Evolutionary conservation across 2,797 vertebrate genomes (phyloP).

Genomic region (Acrocephalus scirpaceus): DNA sequence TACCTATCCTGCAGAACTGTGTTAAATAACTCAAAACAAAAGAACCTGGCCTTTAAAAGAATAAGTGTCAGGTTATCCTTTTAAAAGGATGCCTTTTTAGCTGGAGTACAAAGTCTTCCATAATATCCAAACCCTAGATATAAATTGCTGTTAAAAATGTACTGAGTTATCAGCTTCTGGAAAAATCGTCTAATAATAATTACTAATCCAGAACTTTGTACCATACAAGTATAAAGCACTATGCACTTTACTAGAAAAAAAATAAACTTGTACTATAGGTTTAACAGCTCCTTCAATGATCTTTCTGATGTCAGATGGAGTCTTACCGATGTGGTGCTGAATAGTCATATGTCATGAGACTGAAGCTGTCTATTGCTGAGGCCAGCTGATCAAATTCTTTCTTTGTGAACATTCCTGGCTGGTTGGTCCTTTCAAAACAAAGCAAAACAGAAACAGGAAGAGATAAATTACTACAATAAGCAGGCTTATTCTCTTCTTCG

Average conservation of each 20-base stretch:
- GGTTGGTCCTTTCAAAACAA: slow-evolving; percentile 78
- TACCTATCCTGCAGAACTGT: not conserved
- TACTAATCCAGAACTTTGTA: not conserved
- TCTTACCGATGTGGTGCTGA: slow-evolving; percentile 82
- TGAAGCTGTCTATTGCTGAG: slow-evolving; percentile 88
- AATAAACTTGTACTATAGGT: not conserved
- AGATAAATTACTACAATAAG: not conserved
- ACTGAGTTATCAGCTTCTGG: not conserved
- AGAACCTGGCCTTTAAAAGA: not conserved
- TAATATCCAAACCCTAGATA: not conserved
- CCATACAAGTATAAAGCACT: not conserved
- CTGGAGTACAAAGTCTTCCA: not conserved
- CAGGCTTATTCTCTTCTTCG: not conserved
- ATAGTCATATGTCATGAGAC: slow-evolving; percentile 98
- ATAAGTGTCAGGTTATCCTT: not conserved
- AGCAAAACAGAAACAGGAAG: not conserved
- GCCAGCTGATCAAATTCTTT: slow-evolving; percentile 92
- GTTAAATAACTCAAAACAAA: not conserved
- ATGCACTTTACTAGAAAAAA: not conserved
- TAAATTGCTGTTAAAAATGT: not conserved
- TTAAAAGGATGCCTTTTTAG: not conserved
- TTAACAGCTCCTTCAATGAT: not conserved
- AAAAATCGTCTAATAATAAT: not conserved
- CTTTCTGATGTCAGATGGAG: not conserved
- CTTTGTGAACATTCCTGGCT: slow-evolving; percentile 89